Conservation (phyloP, 1,140 invertebrate species). For the Drosophila pseudoananassae region DNA sequence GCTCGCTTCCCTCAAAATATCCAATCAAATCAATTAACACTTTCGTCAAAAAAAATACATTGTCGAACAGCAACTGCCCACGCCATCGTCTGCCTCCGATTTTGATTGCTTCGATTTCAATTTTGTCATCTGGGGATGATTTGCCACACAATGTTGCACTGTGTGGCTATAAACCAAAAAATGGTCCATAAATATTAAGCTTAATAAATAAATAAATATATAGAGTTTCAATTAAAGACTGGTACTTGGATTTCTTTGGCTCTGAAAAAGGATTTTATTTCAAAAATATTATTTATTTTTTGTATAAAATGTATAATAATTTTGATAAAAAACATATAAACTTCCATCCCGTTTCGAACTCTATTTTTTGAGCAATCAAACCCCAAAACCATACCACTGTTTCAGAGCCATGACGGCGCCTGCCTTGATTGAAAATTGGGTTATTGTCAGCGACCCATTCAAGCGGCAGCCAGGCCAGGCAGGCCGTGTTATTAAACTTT, state of each 20-base stretch:
- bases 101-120: slow-evolving; percentile 53
- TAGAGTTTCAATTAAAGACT: neutral
- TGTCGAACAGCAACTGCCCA: slow-evolving; percentile 36
- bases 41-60: slow-evolving; percentile 61
- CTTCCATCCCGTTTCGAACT: neutral
- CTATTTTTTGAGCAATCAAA: neutral
- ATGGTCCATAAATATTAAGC: slow-evolving; percentile 14
- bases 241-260: neutral
- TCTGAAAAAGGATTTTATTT: neutral
- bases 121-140: slow-evolving; percentile 48
- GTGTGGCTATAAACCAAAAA: slow-evolving; percentile 23
- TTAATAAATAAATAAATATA: slow-evolving; percentile 2
- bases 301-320: too few relatives aligned
- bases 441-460: slow-evolving; percentile 72
- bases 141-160: slow-evolving; percentile 47
- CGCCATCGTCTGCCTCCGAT: slow-evolving; percentile 43
- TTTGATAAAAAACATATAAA: neutral
- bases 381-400: slow-evolving; percentile 11
- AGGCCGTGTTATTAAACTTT: slow-evolving; percentile 65
- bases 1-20: slow-evolving; percentile 16
- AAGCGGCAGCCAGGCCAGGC: slow-evolving; percentile 27
- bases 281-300: neutral
- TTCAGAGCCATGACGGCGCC: slow-evolving; percentile 25
- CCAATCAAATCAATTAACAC: slow-evolving; percentile 77
- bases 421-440: slow-evolving; percentile 76